Evolutionary conservation across 2,113 vertebrate species (phyloP), one percentile per base, ranked within the genome.

Genomic region (Colossoma macropomum): DNA sequence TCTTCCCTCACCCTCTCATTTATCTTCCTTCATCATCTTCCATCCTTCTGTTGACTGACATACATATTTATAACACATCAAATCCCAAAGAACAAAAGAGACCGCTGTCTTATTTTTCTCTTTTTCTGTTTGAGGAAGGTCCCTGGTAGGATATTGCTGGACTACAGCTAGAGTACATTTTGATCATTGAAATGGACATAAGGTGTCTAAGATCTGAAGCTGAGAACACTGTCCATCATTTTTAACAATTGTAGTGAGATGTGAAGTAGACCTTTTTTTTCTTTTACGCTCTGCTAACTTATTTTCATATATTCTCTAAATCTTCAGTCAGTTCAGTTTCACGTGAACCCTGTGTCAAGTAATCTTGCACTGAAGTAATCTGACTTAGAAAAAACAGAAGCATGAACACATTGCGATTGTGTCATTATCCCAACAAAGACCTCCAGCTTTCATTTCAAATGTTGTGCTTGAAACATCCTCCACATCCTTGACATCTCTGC

Each of bases 31-130:
- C 73, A 75, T 75, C 80, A 75, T 82, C 50, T 16, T 63, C 81
- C 30, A 72, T 70, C 45, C 41, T 32, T 66, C 86, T 79, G 77
- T 77, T 85, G 80, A 83, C 65, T 56, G 45, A 34, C 48, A 83
- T 74, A 80, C 65, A 85, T 83, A 85, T 83, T 83, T 82, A 77
- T 82, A 70, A 82, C 69, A n/a, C 54, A 65, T 77, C 56, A 72
- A 63, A 70, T 56, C 60, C 66, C 71, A 68, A 60, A 66, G 66
- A 82, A 82, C 27, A 79, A 59, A 56, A 56, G 41, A 56, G 28
- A 59, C 13, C 5, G n/a, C 34, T 7, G 27, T 25, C 60, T 32
- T 41, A 32, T 13, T 0, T 60, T 52, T 30, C 30, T 27, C 32
- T 76, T 48, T 34, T 48, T 34, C 30, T 23, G 59, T 27, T 62